Percentiles rank a stretch among this genome's conserved stretches.
Evolutionary conservation across 2,888 invertebrate species (phyloP).

Genomic region (Campaea margaritaria): DNA sequence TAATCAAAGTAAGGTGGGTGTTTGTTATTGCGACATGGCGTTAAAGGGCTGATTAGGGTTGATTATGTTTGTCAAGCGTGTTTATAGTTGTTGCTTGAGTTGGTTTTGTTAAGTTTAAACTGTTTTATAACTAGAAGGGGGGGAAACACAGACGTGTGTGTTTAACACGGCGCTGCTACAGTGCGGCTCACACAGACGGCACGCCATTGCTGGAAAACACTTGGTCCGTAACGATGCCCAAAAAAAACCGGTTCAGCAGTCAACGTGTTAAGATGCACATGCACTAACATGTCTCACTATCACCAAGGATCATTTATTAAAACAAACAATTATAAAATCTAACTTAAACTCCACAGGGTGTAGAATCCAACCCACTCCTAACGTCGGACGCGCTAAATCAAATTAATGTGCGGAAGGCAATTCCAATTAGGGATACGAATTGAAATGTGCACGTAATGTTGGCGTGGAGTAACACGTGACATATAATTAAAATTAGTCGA

Average conservation of each 20-base stretch:
- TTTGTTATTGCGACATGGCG: neutral
- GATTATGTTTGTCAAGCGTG: neutral
- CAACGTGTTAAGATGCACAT: too few species aligned
- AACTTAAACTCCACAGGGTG: neutral
- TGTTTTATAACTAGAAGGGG: too few species aligned
- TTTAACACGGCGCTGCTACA: too few species aligned
- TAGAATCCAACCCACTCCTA: neutral
- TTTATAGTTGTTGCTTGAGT: neutral
- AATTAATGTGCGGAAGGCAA: slow-evolving; percentile 49
- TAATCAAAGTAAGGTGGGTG: neutral
- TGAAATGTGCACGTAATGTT: slow-evolving; percentile 36
- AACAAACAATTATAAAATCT: neutral
- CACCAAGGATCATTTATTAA: too few species aligned
- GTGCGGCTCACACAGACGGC: too few species aligned
- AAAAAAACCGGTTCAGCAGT: too few species aligned
- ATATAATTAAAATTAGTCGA: neutral
- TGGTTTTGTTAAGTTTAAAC: neutral
- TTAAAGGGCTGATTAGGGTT: neutral
- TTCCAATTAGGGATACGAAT: slow-evolving; percentile 48
- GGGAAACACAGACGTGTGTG: too few species aligned
- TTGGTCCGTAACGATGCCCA: too few species aligned
- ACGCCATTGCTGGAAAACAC: too few species aligned
- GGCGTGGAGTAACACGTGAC: neutral
- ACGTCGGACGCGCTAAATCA: slow-evolving; percentile 33
- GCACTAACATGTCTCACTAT: too few species aligned